Evolutionary conservation across 2,888 invertebrate genomes (phyloP), one percentile per base, ranked within the genome.

Genomic region (Scelioninae gen. 2): DNA sequence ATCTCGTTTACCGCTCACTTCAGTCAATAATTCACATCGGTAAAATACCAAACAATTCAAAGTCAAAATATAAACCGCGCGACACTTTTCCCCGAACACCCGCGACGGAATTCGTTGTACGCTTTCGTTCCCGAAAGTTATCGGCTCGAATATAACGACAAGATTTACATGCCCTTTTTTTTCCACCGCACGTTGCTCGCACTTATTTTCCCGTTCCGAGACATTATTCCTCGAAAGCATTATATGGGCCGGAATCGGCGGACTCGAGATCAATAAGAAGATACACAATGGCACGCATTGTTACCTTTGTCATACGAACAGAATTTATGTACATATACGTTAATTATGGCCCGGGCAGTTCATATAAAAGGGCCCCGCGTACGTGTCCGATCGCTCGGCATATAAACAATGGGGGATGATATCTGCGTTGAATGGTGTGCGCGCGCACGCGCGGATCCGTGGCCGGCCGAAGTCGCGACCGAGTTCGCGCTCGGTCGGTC

Each of bases 391-490:
- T 78, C 77, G 76, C 68, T 78, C 75, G 70, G 77, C 78, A 81
- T n/a, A n/a, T 80, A 80, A 80, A 81, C 81, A 81, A 81, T 81
- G 76, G 78, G n/a, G 75, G 77, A 77, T 74, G 78, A 73, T 78
- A 80, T 80, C 79, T 79, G 79, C 77, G 77, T 80, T 79, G 80
- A 80, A 81, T 80, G 77, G 78, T 63, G 53, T 57, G 33, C 55
- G 25, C 33, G 48, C 33, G 45, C 28, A 69, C 52, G 46, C 53
- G 63, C 35, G 43, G 55, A 63, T 55, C 46, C 43, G 43, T 35
- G 13, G 43, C 50, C 18, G 68, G 35, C 43, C 52, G 28, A 37
- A 55, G 61, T 67, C 65, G 69, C 72, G 58, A 71, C 72, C 73
- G 65, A 77, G 76, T 64, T 70, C 70, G 63, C 64, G 69, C 33